Evolutionary conservation across 2,888 invertebrate genomes (phyloP), one percentile per base, ranked within the genome.

Genomic region (Andrena haemorrhoa): DNA sequence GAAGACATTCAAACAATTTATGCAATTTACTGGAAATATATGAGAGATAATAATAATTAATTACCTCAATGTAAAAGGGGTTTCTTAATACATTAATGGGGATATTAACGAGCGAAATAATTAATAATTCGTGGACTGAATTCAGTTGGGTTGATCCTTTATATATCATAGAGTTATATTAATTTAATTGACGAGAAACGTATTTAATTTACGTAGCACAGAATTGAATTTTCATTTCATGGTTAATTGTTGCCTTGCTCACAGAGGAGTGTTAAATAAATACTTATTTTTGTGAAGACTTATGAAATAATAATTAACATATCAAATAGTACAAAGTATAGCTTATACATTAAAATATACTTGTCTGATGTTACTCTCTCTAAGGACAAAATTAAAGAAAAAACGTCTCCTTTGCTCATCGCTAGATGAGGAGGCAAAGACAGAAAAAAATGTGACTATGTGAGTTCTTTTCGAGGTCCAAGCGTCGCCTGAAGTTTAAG

Each of bases 401-500:
- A 31, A 56, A 20, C 4, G 23, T 29, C 47, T n/a, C n/a, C 12
- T 51, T 8, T 6, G n/a, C 35, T 58, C 8, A 47, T 41, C 16
- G 26, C 29, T 5, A 20, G 56, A 47, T 12, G 33, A 16, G 31
- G 29, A 33, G 3, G 10, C 8, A 10, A 23, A 35, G 58, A 49
- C 20, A 41, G 31, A 33, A 69, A 58, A 58, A 29, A 49, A 60
- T n/a, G n/a, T 10, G 16, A 31, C 26, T 56, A 5, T 29, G 12
- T 16, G 20, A 29, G 51, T n/a, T 60, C 60, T 23, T 65, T 73
- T 61, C 53, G 33, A 83, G 72, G 61, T 60, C 60, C 58, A 53
- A 41, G 53, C 65, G 61, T 35, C 64, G 63, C 51, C 29, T 88
- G 85, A 89, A 88, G 88, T 88, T 88, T 88, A 88, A 89, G 88